phyloP scores from a whole-genome alignment of 1,140 invertebrate species.

The Muscidifurax raptorellus region DNA sequence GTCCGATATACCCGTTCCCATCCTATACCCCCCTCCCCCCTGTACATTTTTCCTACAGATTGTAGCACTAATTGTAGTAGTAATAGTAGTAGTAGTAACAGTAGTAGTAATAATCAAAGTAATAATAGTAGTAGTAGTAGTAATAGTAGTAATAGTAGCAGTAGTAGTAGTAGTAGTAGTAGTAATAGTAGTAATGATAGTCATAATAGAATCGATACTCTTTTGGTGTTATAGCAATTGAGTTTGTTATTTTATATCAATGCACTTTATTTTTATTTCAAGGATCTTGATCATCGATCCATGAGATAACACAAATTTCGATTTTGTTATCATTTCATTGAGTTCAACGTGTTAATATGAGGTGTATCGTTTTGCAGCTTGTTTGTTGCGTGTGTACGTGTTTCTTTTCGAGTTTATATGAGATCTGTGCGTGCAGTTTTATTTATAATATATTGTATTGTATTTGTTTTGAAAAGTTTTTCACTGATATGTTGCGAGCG shows the following conservation, averaged over 20 bases:
- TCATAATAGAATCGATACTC: background rate
- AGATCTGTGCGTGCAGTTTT: slow-evolving; percentile 19
- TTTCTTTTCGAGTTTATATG: slow-evolving; percentile 34
- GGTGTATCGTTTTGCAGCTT: slow-evolving; percentile 18
- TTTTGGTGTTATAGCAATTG: background rate
- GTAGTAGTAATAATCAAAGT: background rate
- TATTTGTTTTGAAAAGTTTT: slow-evolving; percentile 12
- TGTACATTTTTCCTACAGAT: slow-evolving; percentile 44
- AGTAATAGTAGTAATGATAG: too few species aligned
- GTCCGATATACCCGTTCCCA: slow-evolving; percentile 46
- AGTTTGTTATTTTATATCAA: background rate
- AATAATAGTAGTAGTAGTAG: background rate
- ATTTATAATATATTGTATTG: slow-evolving; percentile 51
- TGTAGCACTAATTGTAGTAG: background rate
- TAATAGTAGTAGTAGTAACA: background rate
- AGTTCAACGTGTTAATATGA: background rate
- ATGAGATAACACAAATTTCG: background rate
- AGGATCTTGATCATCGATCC: background rate
- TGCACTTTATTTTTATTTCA: background rate
- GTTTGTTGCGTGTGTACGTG: slow-evolving; percentile 36
- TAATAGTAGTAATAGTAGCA: too few species aligned
- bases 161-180: too few species aligned
- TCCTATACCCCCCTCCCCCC: slow-evolving; percentile 36
- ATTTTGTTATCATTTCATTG: slow-evolving; percentile 6
- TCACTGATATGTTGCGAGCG: slow-evolving; percentile 3